These are phyloP conservation scores for Megaceryle maxima DNA, from an alignment of 2,113 vertebrate species.

Conservation along the genomic window DNA sequence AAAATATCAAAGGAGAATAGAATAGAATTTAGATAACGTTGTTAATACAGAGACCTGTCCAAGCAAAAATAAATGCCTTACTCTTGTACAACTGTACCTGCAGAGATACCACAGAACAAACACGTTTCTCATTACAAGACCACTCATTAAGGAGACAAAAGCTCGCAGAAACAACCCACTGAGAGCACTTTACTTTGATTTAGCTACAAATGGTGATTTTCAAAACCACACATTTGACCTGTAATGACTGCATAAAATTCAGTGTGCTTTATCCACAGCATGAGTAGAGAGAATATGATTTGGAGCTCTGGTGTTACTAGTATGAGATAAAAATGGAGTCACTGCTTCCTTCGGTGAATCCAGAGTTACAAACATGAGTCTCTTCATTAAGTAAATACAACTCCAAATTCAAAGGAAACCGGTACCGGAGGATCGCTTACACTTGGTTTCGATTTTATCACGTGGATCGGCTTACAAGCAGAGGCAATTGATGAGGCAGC, in stretches of 20 bases:
- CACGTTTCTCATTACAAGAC: background rate
- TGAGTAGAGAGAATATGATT: background rate
- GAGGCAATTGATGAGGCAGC: background rate
- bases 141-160: background rate
- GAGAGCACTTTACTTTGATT: background rate
- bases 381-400: background rate
- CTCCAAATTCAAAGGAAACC: background rate
- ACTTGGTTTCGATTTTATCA: background rate
- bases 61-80: background rate
- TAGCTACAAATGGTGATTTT: background rate
- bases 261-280: background rate
- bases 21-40: background rate
- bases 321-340: background rate
- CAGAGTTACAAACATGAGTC: background rate
- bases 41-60: background rate
- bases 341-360: background rate
- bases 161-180: background rate
- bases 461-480: background rate
- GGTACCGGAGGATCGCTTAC: background rate
- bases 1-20: background rate
- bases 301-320: background rate
- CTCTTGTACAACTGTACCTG: background rate
- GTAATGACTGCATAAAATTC: background rate
- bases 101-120: background rate
- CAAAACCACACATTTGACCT: background rate